Evolutionary conservation across 2,888 invertebrate species (phyloP).

Genomic region (Lepidochrysops patricia): DNA sequence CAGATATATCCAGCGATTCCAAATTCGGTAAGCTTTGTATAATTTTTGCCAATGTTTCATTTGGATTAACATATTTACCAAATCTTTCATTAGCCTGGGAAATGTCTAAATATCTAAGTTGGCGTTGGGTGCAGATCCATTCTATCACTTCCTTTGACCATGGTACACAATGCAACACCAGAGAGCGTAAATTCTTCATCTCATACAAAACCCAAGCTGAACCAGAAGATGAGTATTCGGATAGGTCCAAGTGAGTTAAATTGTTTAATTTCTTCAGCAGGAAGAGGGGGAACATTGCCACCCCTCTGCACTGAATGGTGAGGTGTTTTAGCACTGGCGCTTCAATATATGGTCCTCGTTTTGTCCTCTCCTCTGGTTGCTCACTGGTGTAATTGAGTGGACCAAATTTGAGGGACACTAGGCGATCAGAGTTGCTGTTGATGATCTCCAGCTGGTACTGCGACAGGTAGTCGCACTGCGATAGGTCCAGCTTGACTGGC

Average conservation of each 20-base stretch:
- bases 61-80: conserved; percentile 84
- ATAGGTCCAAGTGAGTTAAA: conserved; percentile 82
- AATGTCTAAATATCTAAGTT: conserved; percentile 85
- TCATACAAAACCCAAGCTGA: conserved; percentile 79
- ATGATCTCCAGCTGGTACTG: conserved; percentile 78
- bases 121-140: conserved; percentile 73
- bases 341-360: conserved; percentile 63
- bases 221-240: conserved; percentile 77
- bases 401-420: conserved; percentile 82
- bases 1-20: conserved; percentile 93
- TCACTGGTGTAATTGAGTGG: conserved; percentile 78
- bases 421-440: conserved; percentile 79
- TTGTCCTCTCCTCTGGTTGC: conserved; percentile 48
- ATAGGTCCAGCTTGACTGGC: conserved; percentile 82
- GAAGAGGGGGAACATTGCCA: conserved; percentile 62
- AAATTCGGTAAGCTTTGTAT: conserved; percentile 83
- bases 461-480: conserved; percentile 81
- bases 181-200: conserved; percentile 79
- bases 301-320: conserved; percentile 69
- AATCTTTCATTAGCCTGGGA: conserved; percentile 83
- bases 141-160: conserved; percentile 77
- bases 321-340: conserved; percentile 76
- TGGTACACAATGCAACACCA: conserved; percentile 88
- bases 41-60: conserved; percentile 80
- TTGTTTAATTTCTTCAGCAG: conserved; percentile 75